These are phyloP conservation scores for Cotesia glomerata DNA, from an alignment of 1,140 invertebrate genomes.

Conservation along the genomic window DNA sequence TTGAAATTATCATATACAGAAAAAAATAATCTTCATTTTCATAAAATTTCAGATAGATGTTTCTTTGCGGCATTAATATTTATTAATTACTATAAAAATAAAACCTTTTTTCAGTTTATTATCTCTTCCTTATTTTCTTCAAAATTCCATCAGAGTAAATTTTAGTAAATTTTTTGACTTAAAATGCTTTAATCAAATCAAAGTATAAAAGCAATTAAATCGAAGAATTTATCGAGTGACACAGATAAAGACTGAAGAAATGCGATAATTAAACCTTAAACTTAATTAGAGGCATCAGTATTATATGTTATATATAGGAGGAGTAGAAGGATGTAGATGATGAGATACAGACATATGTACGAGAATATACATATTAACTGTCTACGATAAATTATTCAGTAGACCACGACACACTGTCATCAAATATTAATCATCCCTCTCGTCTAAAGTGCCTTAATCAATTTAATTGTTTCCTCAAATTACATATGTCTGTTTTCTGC, in stretches of 20 bases:
- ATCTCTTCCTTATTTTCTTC: no score
- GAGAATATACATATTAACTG: constrained; percentile 14
- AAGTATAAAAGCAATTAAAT: neutral
- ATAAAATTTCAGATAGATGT: no score
- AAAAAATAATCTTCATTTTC: no score
- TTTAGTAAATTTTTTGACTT: no score
- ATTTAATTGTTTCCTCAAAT: no score
- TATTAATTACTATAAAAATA: no score
- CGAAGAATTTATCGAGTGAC: neutral
- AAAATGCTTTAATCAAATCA: no score
- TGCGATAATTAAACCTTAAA: neutral
- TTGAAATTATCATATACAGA: no score
- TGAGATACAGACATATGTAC: constrained; percentile 12
- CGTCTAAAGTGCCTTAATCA: constrained; percentile 20
- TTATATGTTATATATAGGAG: neutral
- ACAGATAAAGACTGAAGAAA: neutral
- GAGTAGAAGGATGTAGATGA: neutral
- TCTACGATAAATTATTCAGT: constrained; percentile 38
- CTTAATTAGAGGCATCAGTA: neutral
- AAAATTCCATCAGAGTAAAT: no score
- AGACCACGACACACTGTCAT: constrained; percentile 11
- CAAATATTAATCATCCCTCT: constrained; percentile 33
- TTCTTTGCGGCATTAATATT: no score
- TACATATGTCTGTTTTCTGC: no score
- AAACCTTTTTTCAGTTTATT: no score